phyloP scores from a whole-genome alignment of 2,888 invertebrate species.

The Pterostichus madidus region DNA sequence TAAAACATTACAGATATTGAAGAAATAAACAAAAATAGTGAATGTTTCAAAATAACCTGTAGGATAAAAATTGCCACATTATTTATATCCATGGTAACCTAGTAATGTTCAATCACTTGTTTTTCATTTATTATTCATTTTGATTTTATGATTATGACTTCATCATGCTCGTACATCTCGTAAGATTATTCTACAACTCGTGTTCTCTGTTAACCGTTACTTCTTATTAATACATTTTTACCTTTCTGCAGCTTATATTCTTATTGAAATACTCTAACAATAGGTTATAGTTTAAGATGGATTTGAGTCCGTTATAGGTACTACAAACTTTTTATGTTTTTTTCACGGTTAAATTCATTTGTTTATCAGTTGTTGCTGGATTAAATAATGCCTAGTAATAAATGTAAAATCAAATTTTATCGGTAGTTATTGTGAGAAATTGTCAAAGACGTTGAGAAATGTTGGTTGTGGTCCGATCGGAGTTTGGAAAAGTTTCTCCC shows the following conservation, averaged over 20 bases:
- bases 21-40: conserved; percentile 42
- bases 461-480: not conserved
- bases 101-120: conserved; percentile 13
- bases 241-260: conserved; percentile 24
- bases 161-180: not conserved
- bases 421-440: conserved; percentile 33
- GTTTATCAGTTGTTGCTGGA: not conserved
- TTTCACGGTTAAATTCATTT: conserved; percentile 4
- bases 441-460: not conserved
- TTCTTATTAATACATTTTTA: conserved; percentile 54
- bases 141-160: conserved; percentile 13
- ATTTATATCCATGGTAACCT: conserved; percentile 6
- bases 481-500: conserved; percentile 46
- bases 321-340: not conserved
- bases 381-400: not conserved
- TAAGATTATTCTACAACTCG: not conserved
- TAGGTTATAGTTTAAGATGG: conserved; percentile 16
- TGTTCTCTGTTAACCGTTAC: conserved; percentile 29
- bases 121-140: conserved; percentile 34
- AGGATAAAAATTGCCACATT: conserved; percentile 18
- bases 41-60: conserved; percentile 33
- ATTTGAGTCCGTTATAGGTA: conserved; percentile 22
- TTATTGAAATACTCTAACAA: conserved; percentile 54
- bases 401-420: conserved; percentile 29
- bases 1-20: conserved; percentile 34